Conservation (phyloP, 2,113 vertebrate species). For the Turnix velox region DNA sequence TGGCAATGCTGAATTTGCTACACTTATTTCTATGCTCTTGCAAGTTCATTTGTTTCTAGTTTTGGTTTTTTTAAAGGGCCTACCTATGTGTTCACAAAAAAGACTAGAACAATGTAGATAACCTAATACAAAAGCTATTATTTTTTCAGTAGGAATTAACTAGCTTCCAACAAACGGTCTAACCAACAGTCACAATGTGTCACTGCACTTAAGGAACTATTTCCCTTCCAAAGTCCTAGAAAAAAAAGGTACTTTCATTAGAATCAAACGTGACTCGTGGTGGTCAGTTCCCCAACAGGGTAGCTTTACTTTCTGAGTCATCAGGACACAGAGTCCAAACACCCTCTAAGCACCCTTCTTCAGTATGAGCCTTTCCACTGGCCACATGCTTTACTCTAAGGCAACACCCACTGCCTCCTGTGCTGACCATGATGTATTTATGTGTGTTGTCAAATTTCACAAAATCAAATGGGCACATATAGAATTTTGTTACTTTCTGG, state of each 20-base stretch:
- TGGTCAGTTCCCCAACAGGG: neutral
- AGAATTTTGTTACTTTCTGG: neutral
- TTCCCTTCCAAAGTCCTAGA: neutral
- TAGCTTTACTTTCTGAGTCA: neutral
- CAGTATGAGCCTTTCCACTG: neutral
- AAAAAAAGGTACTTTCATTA: neutral
- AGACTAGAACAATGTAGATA: neutral
- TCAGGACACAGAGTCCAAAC: neutral
- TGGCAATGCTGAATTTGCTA: neutral
- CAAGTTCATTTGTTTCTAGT: too few relatives aligned
- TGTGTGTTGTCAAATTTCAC: neutral
- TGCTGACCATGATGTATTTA: neutral
- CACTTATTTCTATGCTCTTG: neutral
- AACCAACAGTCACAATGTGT: neutral
- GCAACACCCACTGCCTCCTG: neutral
- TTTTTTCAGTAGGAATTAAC: neutral
- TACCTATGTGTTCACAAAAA: neutral
- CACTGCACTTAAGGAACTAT: neutral
- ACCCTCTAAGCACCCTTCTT: neutral
- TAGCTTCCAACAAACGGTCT: neutral
- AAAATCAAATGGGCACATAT: neutral
- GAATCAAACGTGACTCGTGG: neutral
- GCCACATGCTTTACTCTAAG: fast-evolving
- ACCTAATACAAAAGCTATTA: neutral
- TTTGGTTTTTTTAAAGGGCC: neutral